These are phyloP conservation scores for Lutjanus erythropterus DNA, from an alignment of 2,113 vertebrate species.

Conservation along the genomic window DNA sequence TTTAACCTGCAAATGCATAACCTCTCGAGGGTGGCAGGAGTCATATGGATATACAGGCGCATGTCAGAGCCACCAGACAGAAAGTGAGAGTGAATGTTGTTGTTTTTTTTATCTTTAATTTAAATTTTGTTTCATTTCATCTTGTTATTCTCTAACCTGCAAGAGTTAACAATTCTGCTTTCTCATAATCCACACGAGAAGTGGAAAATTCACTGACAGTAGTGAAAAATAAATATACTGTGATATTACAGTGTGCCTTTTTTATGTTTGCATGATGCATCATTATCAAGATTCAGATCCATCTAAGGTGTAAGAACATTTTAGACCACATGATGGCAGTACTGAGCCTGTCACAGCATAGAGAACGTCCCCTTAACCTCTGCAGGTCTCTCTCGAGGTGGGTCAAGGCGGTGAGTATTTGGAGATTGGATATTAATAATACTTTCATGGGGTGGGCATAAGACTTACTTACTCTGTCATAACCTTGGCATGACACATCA, in stretches of 20 bases:
- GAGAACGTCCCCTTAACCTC: neutral
- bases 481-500: too few species aligned
- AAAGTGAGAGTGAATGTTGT: neutral
- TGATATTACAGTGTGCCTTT: neutral
- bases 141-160: neutral
- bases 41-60: neutral
- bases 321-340: constrained; percentile 59
- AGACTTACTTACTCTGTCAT: too few species aligned
- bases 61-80: neutral
- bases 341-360: constrained; percentile 11
- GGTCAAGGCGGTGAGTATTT: neutral
- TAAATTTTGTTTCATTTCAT: neutral
- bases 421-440: neutral
- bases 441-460: too few species aligned
- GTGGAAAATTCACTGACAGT: neutral
- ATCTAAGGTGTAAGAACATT: neutral
- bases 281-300: neutral
- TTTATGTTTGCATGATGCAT: neutral
- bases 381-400: neutral
- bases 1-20: constrained; percentile 40
- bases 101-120: neutral
- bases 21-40: neutral
- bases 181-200: neutral
- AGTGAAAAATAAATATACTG: neutral
- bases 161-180: neutral